phyloP scores from a whole-genome alignment of 1,140 invertebrate species.

The Dendroctonus valens region DNA sequence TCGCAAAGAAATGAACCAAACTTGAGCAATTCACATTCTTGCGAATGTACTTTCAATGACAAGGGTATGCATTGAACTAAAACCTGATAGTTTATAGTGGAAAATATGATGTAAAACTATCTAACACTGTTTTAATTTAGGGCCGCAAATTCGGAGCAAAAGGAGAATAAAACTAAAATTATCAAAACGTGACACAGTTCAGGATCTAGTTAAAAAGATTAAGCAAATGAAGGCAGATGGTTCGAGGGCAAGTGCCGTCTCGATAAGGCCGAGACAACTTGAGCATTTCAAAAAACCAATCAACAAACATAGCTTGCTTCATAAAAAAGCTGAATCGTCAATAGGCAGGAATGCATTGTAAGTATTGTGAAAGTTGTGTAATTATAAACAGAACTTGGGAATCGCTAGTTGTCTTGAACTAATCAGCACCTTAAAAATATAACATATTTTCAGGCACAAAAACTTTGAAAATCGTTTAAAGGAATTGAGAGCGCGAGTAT shows the following conservation, averaged over 20 bases:
- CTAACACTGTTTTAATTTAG: too few species aligned
- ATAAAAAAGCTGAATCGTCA: not conserved
- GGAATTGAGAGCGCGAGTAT: slow-evolving; percentile 7
- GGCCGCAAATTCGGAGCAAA: too few species aligned
- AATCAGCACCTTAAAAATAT: not conserved
- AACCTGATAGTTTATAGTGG: too few species aligned
- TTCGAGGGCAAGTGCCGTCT: not conserved
- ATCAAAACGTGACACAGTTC: not conserved
- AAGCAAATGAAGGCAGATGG: not conserved
- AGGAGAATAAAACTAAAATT: not conserved
- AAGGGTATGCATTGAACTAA: too few species aligned
- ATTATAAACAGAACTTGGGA: not conserved
- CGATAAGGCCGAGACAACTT: not conserved
- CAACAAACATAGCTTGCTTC: not conserved
- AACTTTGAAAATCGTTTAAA: slow-evolving; percentile 8
- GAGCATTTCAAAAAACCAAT: not conserved
- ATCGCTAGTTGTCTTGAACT: not conserved
- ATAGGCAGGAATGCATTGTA: not conserved
- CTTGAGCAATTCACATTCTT: too few species aligned
- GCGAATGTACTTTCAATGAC: too few species aligned
- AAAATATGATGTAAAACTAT: too few species aligned
- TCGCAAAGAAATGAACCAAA: too few species aligned
- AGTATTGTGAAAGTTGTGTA: not conserved
- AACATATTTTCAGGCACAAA: slow-evolving; percentile 6
- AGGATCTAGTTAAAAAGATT: not conserved